Evolutionary conservation across 1,140 invertebrate genomes (phyloP).

Genomic region (Acromyrmex charruanus): DNA sequence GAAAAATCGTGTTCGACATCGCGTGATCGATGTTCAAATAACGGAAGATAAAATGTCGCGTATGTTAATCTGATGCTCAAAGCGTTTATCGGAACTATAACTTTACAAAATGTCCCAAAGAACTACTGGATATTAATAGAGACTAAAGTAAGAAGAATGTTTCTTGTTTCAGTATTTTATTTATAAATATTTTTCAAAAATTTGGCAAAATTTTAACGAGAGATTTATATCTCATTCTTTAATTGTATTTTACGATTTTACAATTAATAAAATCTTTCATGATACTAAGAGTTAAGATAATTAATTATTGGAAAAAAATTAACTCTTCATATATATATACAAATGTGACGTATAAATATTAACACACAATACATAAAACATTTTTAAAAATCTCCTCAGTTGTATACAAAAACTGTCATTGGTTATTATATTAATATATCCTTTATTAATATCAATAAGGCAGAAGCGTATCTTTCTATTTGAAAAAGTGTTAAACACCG

Average conservation of each 20-base stretch:
- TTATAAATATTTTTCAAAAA: not conserved
- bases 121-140: constrained; percentile 12
- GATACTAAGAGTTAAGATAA: not conserved
- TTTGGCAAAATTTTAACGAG: not conserved
- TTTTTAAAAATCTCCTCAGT: not conserved
- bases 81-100: not conserved
- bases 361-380: not conserved
- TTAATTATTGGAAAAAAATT: too few relatives aligned
- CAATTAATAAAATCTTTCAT: not conserved
- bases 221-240: not conserved
- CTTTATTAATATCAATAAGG: not conserved
- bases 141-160: not conserved
- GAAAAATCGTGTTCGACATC: constrained; percentile 34
- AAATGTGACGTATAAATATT: not conserved
- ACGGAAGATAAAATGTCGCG: constrained; percentile 11
- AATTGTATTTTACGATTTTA: not conserved
- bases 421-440: not conserved
- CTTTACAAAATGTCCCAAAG: constrained; percentile 8
- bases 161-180: not conserved
- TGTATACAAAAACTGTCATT: not conserved
- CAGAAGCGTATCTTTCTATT: not conserved
- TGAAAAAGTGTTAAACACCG: constrained; percentile 34
- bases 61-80: constrained; percentile 33
- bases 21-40: constrained; percentile 4
- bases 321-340: too few relatives aligned